Percentiles rank a stretch among this genome's conserved stretches.
These are phyloP conservation scores for Hozukius guyotensis DNA, from an alignment of 2,797 vertebrate genomes.

Conservation along the genomic window DNA sequence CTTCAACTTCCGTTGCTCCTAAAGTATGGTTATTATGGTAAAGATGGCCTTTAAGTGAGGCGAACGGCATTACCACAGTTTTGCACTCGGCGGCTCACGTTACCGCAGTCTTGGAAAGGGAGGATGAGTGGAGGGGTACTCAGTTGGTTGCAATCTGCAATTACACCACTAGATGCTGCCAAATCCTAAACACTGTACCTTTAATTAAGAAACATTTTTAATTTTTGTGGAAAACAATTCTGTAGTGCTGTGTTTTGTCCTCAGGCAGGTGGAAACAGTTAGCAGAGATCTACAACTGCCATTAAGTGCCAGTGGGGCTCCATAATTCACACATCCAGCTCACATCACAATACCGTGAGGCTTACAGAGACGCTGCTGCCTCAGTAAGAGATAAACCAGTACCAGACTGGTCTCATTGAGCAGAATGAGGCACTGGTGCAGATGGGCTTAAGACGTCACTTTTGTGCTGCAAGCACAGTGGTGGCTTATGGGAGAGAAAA, in stretches of 20 bases:
- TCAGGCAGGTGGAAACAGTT: slow-evolving; percentile 1
- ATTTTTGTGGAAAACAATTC: not conserved
- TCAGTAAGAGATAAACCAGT: not conserved
- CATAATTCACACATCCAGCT: not conserved
- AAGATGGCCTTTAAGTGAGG: too few relatives aligned
- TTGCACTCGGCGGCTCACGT: too few relatives aligned
- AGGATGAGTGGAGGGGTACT: too few relatives aligned
- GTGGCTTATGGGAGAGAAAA: not conserved
- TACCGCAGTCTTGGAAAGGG: too few relatives aligned
- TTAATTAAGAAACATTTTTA: not conserved
- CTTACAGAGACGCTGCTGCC: not conserved
- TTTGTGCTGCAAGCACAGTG: not conserved
- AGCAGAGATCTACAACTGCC: not conserved
- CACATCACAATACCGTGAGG: not conserved
- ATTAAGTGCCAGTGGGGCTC: not conserved
- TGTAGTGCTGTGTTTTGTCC: not conserved
- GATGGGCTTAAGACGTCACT: not conserved
- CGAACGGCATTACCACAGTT: too few relatives aligned
- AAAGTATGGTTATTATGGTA: too few relatives aligned
- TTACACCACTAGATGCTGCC: too few relatives aligned
- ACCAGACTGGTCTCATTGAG: not conserved
- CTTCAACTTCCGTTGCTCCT: too few relatives aligned
- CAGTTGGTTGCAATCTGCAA: too few relatives aligned
- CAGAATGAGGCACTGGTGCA: not conserved
- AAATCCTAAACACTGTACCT: too few relatives aligned